A percentile compares a stretch with the other conserved stretches of the same genome.
phyloP scores from a whole-genome alignment of 2,113 vertebrate genomes.

The Hippocampus guttulatus region DNA sequence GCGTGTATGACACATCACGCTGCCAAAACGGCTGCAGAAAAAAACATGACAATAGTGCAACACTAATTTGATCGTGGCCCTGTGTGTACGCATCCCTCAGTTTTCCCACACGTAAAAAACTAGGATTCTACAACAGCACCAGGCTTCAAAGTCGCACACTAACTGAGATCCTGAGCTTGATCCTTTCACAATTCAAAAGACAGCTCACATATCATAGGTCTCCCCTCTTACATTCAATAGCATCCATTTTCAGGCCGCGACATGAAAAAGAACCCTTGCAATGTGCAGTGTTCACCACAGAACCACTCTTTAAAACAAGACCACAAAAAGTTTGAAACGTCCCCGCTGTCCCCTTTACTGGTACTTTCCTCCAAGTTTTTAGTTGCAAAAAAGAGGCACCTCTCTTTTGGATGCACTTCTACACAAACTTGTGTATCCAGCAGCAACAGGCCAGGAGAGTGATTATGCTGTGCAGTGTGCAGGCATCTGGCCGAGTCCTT shows the following conservation, averaged over 20 bases:
- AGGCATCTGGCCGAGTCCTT: constrained; percentile 59
- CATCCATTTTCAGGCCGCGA: constrained; percentile 60
- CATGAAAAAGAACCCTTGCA: constrained; percentile 66
- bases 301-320: constrained; percentile 50
- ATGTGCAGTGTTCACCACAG: constrained; percentile 35
- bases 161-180: constrained; percentile 58
- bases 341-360: constrained; percentile 16
- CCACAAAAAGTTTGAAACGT: constrained; percentile 38
- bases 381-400: background rate
- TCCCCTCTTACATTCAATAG: constrained; percentile 56
- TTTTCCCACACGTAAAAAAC: background rate
- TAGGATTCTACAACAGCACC: constrained; percentile 26
- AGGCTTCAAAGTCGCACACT: constrained; percentile 48
- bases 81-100: background rate
- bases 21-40: constrained; percentile 14
- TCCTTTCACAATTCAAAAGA: constrained; percentile 54
- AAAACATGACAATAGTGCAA: constrained; percentile 1
- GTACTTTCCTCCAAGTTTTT: constrained; percentile 21
- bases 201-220: constrained; percentile 74
- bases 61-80: background rate
- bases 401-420: background rate
- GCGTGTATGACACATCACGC: background rate
- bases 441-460: background rate
- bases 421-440: background rate
- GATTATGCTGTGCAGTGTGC: constrained; percentile 21